Base-by-base conservation (phyloP, 2,797 vertebrate genomes). In the Gallinago stenura region DNA sequence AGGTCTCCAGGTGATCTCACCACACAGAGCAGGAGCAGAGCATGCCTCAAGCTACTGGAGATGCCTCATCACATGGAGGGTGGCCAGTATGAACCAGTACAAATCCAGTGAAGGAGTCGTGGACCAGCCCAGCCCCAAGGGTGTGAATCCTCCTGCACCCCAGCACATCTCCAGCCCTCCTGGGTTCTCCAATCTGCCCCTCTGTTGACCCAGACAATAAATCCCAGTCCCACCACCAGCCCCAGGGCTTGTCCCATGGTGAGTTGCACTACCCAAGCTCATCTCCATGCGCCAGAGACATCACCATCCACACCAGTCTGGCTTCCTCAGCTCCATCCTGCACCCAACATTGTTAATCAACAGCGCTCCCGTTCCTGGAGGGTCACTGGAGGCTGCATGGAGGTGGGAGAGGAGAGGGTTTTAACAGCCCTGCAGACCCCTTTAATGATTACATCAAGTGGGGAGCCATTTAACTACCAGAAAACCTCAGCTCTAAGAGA, bases 371-470 rank as follows among this genome's bases (percentile, higher is more conserved):
- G 45, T 6, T 83, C 69, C 81, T 30, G 45, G 33, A 87, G 51
- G 57, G 16, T 53, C 12, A 83, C 82, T 72, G 77, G 72, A 28
- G 83, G 79, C 93, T 14, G 8, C 1, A 17, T 69, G 56, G 41
- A 61, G 61, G 79, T 43, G 8, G 61, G 65, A 65, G 25, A 73
- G 43, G 56, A 91, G 58, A 81, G 8, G 24, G 54, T 64, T 90
- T 96, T 84, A 88, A 89, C 79, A 92, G 96, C 66, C 58, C 79
- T 73, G 78, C 73, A 93, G 80, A 93, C 71, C 80, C 92, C 62
- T 39, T 94, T 91, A 94, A 93, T 61, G 83, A 83, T 91, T 72
- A 82, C 8, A 0, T 93, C 96, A 95, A 94, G 78, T 50, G 81
- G 93, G 53, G 43, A 87, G 73, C 70, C 90, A 86, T 94, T 94